Conservation (phyloP, 2,888 invertebrate genomes). For the Harpalus rufipes region DNA sequence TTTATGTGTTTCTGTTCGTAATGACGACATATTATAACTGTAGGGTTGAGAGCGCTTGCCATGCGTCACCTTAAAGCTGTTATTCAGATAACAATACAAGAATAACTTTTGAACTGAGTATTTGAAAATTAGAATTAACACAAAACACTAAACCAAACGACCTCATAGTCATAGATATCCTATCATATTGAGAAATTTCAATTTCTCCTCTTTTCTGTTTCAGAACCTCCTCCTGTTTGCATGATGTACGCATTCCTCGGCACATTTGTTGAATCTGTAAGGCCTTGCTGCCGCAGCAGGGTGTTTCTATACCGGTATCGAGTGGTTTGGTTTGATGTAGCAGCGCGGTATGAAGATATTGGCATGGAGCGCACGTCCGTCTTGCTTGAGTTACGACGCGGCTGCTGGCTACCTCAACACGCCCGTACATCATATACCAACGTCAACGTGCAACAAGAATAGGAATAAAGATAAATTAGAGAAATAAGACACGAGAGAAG, state of each 20-base stretch:
- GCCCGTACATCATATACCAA: constrained; percentile 57
- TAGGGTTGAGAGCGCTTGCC: no score
- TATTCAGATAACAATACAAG: no score
- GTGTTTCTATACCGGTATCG: neutral
- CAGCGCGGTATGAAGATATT: constrained; percentile 75
- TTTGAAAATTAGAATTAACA: no score
- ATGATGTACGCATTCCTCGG: neutral
- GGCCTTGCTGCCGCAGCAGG: neutral
- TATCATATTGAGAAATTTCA: no score
- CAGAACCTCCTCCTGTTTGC: neutral
- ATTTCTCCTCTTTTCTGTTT: neutral
- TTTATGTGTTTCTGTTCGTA: no score
- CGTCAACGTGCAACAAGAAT: neutral
- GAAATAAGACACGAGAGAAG: no score
- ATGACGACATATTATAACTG: no score
- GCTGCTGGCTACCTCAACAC: constrained; percentile 65
- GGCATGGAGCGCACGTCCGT: constrained; percentile 72
- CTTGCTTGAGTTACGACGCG: constrained; percentile 59
- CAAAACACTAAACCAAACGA: no score
- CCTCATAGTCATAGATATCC: no score
- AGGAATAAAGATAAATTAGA: neutral
- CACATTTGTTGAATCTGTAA: neutral
- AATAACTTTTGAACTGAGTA: no score
- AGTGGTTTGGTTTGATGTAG: neutral
- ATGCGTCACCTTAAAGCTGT: no score